phyloP scores from a whole-genome alignment of 2,888 invertebrate species.

The Orchesellides sinensis region DNA sequence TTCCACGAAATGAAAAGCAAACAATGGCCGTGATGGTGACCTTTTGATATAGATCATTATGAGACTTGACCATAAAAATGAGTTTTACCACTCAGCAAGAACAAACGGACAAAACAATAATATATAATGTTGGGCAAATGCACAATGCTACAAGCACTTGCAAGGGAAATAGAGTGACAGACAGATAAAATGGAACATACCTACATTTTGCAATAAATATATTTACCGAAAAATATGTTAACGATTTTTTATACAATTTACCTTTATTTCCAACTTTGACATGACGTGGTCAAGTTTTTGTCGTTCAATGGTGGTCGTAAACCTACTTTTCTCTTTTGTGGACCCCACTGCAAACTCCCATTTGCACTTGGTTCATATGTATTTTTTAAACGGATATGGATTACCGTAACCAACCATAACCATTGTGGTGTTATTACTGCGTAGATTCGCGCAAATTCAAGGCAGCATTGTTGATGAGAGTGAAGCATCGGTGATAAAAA shows the following conservation, averaged over 20 bases:
- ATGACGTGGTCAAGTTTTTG: slow-evolving; percentile 18
- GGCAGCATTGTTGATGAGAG: too few species aligned
- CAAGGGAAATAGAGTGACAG: slow-evolving; percentile 25
- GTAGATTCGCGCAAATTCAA: not conserved
- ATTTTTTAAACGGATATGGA: not conserved
- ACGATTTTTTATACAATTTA: not conserved
- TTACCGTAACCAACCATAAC: not conserved
- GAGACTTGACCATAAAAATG: not conserved
- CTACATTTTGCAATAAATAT: not conserved
- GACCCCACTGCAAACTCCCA: too few species aligned
- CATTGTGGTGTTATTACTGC: not conserved
- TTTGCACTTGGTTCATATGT: not conserved
- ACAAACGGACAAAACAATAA: not conserved
- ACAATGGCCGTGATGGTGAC: slow-evolving; percentile 24
- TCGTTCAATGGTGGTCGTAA: slow-evolving; percentile 14
- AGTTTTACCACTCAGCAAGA: not conserved
- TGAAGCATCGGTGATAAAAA: too few species aligned
- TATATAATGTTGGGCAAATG: not conserved
- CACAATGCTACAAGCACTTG: not conserved
- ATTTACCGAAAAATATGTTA: slow-evolving; percentile 5
- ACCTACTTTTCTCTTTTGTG: slow-evolving; percentile 36
- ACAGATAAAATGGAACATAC: slow-evolving; percentile 33
- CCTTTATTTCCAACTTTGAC: not conserved
- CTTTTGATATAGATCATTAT: slow-evolving; percentile 53
- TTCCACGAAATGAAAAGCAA: not conserved